Evolutionary conservation across 2,888 invertebrate genomes (phyloP), one percentile per base, ranked within the genome.

Genomic region (Phasia obesa): DNA sequence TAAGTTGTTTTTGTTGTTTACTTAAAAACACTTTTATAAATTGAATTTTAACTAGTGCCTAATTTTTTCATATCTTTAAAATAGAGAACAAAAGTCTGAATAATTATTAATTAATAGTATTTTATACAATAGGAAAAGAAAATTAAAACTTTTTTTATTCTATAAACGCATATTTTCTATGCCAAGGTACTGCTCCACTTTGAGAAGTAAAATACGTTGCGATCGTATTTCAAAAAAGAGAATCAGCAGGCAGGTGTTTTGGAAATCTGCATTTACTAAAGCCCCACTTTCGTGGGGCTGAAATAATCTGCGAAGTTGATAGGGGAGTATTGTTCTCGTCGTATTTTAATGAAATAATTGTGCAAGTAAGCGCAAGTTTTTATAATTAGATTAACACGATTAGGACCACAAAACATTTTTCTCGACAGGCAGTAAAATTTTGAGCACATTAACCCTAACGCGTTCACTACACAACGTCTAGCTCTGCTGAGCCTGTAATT

Each of bases 401-500:
- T n/a, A 4, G 51, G 35, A 15, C 27, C 27, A 19, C 42, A 69
- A 15, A 55, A 69, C 55, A 55, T 55, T 27, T 55, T 69, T 42
- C 55, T n/a, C n/a, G n/a, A n/a, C n/a, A n/a, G n/a, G n/a, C n/a
- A n/a, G n/a, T n/a, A n/a, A n/a, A n/a, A n/a, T 17, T 47, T 67
- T 1, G 55, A 47, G 44, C 69, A 69, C 15, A 69, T 38, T 19
- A 69, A 3, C 3, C 70, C 47, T 19, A 55, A 69, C 15, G 57
- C 69, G 17, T 57, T 69, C 11, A 27, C 69, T 11, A 69, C 23
- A 0, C 44, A 57, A 2, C 57, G 9, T n/a, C 27, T 55, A 1
- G 55, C 42, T 25, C 44, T 51, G 44, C 69, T 69, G 2, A 65
- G 15, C 15, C 65, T 53, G 51, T 65, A 51, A 15, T 51, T 65